These are phyloP conservation scores for Rhinoptilus africanus DNA, from an alignment of 2,113 vertebrate genomes.

Conservation along the genomic window DNA sequence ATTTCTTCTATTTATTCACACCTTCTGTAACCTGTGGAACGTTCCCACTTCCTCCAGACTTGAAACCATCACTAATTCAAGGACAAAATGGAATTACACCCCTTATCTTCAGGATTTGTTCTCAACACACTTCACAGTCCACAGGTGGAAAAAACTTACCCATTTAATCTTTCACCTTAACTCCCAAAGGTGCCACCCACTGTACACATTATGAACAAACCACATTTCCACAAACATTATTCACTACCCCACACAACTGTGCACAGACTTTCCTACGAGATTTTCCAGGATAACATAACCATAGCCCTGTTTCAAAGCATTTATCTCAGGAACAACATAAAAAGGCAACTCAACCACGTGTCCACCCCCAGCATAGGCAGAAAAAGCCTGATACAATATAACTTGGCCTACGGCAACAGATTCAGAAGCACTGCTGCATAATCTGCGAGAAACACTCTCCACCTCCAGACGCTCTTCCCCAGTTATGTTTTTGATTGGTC, in stretches of 20 bases:
- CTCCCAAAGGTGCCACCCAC: background rate
- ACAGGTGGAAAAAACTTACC: background rate
- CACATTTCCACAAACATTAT: background rate
- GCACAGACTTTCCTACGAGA: background rate
- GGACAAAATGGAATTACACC: background rate
- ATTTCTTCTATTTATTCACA: constrained; percentile 46
- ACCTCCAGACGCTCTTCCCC: background rate
- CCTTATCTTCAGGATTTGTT: background rate
- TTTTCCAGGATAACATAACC: background rate
- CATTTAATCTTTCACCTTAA: background rate
- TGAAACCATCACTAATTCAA: background rate
- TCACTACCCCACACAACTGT: background rate
- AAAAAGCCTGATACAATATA: background rate
- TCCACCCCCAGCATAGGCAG: fast-evolving
- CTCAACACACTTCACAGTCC: background rate
- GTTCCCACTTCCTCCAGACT: background rate
- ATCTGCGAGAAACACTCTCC: background rate
- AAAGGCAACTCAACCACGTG: background rate
- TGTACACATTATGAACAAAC: background rate
- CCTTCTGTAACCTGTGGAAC: background rate
- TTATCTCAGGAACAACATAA: background rate
- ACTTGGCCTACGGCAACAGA: background rate
- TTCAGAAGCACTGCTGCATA: background rate
- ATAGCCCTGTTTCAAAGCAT: background rate
- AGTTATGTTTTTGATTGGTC: background rate